Conservation (phyloP, 2,888 invertebrate species). For the Crocallis elinguaria region DNA sequence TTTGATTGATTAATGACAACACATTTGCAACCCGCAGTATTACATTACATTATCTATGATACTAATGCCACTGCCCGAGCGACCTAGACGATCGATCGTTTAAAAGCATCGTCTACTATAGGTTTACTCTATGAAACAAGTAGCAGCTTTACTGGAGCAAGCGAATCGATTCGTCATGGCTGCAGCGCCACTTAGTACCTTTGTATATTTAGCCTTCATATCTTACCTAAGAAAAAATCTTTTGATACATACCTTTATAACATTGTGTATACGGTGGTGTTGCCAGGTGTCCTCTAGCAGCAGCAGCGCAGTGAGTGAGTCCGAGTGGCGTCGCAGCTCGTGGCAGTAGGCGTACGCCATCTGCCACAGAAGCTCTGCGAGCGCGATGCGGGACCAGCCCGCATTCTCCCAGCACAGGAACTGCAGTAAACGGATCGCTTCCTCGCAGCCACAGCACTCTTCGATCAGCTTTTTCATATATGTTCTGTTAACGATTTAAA, state of each 20-base stretch:
- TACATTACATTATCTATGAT: no score
- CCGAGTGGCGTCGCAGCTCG: constrained; percentile 96
- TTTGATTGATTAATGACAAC: no score
- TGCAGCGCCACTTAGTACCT: no score
- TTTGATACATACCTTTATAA: constrained; percentile 88
- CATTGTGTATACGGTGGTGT: constrained; percentile 96
- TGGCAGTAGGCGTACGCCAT: constrained; percentile 96
- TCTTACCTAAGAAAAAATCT: background rate
- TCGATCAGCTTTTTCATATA: constrained; percentile 98
- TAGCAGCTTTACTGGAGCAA: background rate
- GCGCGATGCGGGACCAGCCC: constrained; percentile 94
- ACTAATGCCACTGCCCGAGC: no score
- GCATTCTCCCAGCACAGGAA: constrained; percentile 99
- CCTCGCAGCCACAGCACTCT: constrained; percentile 96
- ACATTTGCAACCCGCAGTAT: no score
- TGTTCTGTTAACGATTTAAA: constrained; percentile 50
- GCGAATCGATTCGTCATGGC: no score
- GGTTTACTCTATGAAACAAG: no score
- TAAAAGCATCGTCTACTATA: no score
- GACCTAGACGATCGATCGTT: no score
- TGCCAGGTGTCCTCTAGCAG: constrained; percentile 98
- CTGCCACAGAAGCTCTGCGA: constrained; percentile 96
- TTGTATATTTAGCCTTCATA: no score
- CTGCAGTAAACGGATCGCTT: constrained; percentile 94
- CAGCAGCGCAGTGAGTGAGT: constrained; percentile 93